These are phyloP conservation scores for Nothura maculosa DNA, from an alignment of 2,797 vertebrate species.

Conservation along the genomic window DNA sequence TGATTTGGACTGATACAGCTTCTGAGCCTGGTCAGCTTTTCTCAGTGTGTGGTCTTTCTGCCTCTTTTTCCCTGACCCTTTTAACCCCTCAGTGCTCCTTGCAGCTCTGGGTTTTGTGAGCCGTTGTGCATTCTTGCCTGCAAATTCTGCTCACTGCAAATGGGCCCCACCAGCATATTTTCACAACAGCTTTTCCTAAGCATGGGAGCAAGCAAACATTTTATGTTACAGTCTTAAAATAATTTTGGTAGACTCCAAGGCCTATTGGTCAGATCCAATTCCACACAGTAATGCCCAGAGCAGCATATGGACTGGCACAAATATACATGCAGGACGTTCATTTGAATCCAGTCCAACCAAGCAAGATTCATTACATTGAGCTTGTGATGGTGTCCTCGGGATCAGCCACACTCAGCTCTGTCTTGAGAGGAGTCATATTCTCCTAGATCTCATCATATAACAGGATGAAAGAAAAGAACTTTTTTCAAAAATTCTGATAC, in stretches of 20 bases:
- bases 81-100: neutral
- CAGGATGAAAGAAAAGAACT: neutral
- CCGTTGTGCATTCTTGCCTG: neutral
- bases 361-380: neutral
- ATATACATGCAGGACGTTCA: neutral
- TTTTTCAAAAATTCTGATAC: neutral
- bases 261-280: neutral
- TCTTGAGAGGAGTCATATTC: neutral
- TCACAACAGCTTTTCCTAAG: neutral
- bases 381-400: neutral
- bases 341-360: neutral
- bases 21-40: conserved; percentile 43
- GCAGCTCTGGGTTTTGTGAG: neutral
- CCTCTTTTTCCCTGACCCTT: conserved; percentile 33
- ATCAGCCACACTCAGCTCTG: neutral
- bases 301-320: neutral
- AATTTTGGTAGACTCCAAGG: neutral
- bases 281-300: neutral
- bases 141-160: conserved; percentile 1
- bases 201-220: neutral
- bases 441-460: neutral
- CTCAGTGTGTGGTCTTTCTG: conserved; percentile 69
- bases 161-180: neutral
- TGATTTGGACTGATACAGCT: conserved; percentile 27
- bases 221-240: neutral